phyloP scores from a whole-genome alignment of 2,888 invertebrate species.

The Lymantria monacha region DNA sequence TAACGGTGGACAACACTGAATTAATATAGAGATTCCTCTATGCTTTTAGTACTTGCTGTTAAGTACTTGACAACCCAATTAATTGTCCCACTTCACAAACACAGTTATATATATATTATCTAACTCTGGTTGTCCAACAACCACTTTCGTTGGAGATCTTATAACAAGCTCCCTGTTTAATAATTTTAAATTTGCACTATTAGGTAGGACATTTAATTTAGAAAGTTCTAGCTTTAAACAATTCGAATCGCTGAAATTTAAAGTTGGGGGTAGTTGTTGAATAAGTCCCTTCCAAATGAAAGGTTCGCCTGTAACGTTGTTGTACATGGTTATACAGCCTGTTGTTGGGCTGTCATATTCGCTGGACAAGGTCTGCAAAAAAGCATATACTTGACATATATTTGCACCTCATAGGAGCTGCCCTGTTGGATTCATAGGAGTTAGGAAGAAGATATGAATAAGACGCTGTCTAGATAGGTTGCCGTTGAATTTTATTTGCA shows the following conservation, averaged over 20 bases:
- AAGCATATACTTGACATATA: not conserved
- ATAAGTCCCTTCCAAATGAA: constrained; percentile 53
- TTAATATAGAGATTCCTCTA: no score
- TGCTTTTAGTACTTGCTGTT: no score
- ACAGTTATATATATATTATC: constrained; percentile 51
- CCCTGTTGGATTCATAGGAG: no score
- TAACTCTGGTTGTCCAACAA: constrained; percentile 50
- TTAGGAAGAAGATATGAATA: no score
- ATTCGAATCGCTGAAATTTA: constrained; percentile 36
- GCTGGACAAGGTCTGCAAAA: constrained; percentile 45
- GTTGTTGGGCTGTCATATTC: constrained; percentile 30
- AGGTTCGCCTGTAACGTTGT: constrained; percentile 60
- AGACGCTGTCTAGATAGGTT: no score
- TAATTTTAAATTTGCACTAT: constrained; percentile 54
- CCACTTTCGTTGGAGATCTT: constrained; percentile 42
- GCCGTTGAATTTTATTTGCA: no score
- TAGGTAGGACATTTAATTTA: constrained; percentile 51
- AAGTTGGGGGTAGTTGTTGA: constrained; percentile 36
- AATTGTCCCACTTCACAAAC: constrained; percentile 43
- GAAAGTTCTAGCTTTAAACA: constrained; percentile 49
- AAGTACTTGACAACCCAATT: not conserved
- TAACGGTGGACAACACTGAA: no score
- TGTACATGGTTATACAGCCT: constrained; percentile 59
- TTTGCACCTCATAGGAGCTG: no score
- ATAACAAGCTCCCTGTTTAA: constrained; percentile 47